These are phyloP conservation scores for Papilio helenus DNA, from an alignment of 1,140 invertebrate species.

Conservation along the genomic window DNA sequence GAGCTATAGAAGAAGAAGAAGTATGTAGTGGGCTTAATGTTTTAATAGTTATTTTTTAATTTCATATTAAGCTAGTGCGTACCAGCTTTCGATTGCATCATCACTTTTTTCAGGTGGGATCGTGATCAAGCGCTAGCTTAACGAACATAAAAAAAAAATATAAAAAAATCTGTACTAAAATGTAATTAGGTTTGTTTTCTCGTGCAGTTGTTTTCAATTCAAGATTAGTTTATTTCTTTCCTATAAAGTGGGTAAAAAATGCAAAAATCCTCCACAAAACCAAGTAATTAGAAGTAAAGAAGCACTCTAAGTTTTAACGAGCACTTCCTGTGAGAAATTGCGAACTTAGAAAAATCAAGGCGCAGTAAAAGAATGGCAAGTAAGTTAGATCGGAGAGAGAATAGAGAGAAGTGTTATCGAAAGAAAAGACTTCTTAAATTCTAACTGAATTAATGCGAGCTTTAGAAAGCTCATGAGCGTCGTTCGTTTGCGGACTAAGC, in stretches of 20 bases:
- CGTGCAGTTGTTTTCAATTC: neutral
- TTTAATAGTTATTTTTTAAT: no score
- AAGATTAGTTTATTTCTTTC: conserved; percentile 18
- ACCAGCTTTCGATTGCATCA: no score
- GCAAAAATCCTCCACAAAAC: conserved; percentile 24
- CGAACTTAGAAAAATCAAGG: conserved; percentile 36
- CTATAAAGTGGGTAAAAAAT: neutral
- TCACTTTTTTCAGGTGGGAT: no score
- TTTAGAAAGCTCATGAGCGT: conserved; percentile 17
- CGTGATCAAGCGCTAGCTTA: no score
- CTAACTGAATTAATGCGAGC: conserved; percentile 26
- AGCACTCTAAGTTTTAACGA: conserved; percentile 37
- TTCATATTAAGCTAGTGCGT: no score
- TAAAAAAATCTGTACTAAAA: neutral
- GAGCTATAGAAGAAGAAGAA: no score
- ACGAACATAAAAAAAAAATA: no score
- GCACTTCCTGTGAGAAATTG: conserved; percentile 31
- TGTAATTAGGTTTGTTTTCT: neutral
- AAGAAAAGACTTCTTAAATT: conserved; percentile 31
- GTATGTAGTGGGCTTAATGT: no score
- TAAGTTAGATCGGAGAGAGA: conserved; percentile 25
- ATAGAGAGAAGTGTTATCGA: conserved; percentile 19
- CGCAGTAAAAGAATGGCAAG: conserved; percentile 25
- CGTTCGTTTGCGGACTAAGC: neutral
- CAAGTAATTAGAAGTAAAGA: conserved; percentile 38